Evolutionary conservation across 92 coral and sea anemone species (phyloP), one percentile per base, ranked within the genome.

Genomic region (Epizoanthus stellaris): DNA sequence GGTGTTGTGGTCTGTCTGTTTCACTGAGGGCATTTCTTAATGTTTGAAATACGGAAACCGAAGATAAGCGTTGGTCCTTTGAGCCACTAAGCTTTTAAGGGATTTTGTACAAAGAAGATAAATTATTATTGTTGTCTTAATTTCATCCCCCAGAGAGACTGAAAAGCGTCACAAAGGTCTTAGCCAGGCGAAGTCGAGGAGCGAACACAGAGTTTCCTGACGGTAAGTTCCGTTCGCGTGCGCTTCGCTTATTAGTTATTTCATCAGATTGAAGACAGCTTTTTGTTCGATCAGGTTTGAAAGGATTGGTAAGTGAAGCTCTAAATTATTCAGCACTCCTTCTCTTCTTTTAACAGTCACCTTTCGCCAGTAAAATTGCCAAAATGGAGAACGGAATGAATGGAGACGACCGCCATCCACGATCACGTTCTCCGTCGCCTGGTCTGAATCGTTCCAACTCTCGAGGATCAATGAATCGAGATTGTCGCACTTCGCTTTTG

Each of bases 361-460:
- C 40, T 79, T 79, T 79, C 83, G 49, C 53, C 83, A 59, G 71
- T 79, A 20, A 79, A 79, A 79, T 58, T 79, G 71, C 83, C 83
- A 79, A 80, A 75, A 94, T 94, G 98, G 98, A 94, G 92, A 91
- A 94, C 90, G 98, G 98, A 85, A 96, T 96, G 98, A 96, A 94
- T 85, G 98, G 98, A 70, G 98, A 94, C 85, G 90, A 89, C 68
- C 77, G 87, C 66, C 92, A 77, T 85, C 88, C 70, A 61, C 89
- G 94, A 15, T 88, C 91, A 6, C 98, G 98, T 19, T 89, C 95
- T 79, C 88, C 91, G 40, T 94, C 98, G 61, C 95, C 95, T 36
- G 90, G 93, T 67, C 80, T 96, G 75, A 86, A 88, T 83, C 95
- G 98, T 36, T 96, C 98, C 38, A 89, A 90, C 86, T 96, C 98